phyloP scores from a whole-genome alignment of 2,113 vertebrate genomes.

The Mobula hypostoma region DNA sequence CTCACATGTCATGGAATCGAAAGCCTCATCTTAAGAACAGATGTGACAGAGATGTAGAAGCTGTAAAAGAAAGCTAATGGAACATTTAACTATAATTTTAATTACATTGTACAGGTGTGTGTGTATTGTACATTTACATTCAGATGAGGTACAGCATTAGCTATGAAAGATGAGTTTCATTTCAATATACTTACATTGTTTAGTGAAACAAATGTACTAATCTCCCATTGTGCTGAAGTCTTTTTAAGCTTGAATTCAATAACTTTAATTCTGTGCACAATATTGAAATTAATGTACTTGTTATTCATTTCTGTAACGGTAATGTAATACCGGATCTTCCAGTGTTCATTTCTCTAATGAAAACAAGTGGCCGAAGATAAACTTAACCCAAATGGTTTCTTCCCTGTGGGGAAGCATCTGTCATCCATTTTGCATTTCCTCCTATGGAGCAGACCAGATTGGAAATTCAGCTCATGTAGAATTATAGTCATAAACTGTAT shows the following conservation, averaged over 20 bases:
- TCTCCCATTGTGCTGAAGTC: background rate
- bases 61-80: no score
- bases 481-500: background rate
- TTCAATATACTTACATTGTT: background rate
- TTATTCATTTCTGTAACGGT: background rate
- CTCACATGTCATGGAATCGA: no score
- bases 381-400: background rate
- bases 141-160: background rate
- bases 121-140: no score
- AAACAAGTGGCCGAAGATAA: background rate
- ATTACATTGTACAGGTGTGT: no score
- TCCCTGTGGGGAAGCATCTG: constrained; percentile 10
- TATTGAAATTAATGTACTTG: background rate
- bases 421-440: background rate
- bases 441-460: background rate
- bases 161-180: background rate
- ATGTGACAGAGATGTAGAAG: no score
- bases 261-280: background rate
- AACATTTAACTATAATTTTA: no score
- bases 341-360: background rate
- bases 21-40: no score
- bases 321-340: background rate
- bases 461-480: background rate
- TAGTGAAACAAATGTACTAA: background rate
- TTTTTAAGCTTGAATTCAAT: background rate